These are phyloP conservation scores for Drosophila guanche DNA, from an alignment of 1,140 invertebrate genomes.

Conservation along the genomic window DNA sequence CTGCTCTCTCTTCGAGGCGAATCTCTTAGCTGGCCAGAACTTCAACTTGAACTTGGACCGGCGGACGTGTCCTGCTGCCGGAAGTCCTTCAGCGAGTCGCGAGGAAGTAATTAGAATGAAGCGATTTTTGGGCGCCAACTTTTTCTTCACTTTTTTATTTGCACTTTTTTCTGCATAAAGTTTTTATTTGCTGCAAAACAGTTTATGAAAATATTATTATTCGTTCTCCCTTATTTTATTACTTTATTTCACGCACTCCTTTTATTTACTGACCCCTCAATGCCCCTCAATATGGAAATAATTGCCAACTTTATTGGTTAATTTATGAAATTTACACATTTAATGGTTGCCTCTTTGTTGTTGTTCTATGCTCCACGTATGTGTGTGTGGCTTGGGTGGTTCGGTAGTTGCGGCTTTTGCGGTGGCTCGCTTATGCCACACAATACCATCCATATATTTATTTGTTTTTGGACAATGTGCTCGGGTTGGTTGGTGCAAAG, in stretches of 20 bases:
- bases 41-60: conserved; percentile 62
- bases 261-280: conserved; percentile 10
- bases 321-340: conserved; percentile 79
- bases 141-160: conserved; percentile 25
- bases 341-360: conserved; percentile 31
- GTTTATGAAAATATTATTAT: conserved; percentile 73
- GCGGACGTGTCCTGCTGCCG: conserved; percentile 54
- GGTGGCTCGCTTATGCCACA: conserved; percentile 4
- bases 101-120: conserved; percentile 82
- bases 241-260: conserved; percentile 26
- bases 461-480: conserved; percentile 44
- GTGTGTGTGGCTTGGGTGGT: conserved; percentile 1
- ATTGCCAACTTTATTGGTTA: conserved; percentile 72
- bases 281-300: conserved; percentile 62
- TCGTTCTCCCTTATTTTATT: conserved; percentile 46
- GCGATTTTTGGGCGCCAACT: conserved; percentile 72
- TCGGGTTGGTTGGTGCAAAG: background rate
- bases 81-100: conserved; percentile 68
- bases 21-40: conserved; percentile 5
- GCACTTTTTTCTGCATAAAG: conserved; percentile 34
- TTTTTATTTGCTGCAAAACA: conserved; percentile 37
- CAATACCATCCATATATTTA: conserved; percentile 14
- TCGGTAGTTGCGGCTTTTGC: conserved; percentile 45
- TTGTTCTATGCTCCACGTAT: conserved; percentile 10
- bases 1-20: background rate